phyloP scores from a whole-genome alignment of 2,113 vertebrate genomes.

The Panthera leo region DNA sequence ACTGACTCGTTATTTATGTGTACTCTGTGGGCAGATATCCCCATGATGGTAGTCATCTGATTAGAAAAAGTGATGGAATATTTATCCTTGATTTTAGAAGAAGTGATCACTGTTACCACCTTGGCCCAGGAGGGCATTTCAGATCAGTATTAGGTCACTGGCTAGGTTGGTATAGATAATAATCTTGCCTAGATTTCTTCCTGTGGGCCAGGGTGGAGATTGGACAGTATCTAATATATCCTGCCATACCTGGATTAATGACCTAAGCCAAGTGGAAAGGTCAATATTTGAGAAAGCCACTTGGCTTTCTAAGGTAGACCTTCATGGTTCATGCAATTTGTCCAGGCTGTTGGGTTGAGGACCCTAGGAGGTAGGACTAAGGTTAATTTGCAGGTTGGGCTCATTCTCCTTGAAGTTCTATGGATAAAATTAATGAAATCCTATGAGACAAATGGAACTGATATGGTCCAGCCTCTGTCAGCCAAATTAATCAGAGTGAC shows the following conservation, averaged over 20 bases:
- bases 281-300: slow-evolving; percentile 13
- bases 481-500: neutral
- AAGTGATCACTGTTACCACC: neutral
- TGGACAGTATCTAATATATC: neutral
- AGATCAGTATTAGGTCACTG: neutral
- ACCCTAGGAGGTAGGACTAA: neutral
- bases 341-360: neutral
- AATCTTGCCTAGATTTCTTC: neutral
- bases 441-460: neutral
- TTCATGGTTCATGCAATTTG: neutral
- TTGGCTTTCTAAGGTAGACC: neutral
- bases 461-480: neutral
- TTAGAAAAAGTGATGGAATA: neutral
- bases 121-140: neutral
- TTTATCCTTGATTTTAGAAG: neutral
- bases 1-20: neutral
- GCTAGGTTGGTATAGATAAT: neutral
- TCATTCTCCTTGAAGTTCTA: neutral
- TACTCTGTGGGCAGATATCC: neutral
- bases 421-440: neutral
- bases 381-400: neutral
- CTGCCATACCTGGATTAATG: neutral
- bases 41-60: neutral
- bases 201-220: neutral
- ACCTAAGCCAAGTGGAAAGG: neutral